Evolutionary conservation across 1,140 invertebrate species (phyloP).

Genomic region (Phortica variegata): DNA sequence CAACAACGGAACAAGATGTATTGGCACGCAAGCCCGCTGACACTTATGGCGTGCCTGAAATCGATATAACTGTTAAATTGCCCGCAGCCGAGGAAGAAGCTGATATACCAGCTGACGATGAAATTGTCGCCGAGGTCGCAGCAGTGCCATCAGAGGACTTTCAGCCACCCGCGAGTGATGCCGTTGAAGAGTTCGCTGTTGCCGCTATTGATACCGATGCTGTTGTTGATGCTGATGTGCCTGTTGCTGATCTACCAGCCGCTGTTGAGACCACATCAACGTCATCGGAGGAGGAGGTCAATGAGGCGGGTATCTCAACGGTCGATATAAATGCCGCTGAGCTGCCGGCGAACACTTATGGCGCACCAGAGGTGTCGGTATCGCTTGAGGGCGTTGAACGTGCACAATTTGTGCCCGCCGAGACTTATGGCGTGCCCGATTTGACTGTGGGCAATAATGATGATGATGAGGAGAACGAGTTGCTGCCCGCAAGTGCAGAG

Average conservation of each 20-base stretch:
- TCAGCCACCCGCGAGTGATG: conserved; percentile 45
- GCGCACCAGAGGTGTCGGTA: conserved; percentile 35
- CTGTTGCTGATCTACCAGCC: conserved; percentile 54
- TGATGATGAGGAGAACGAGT: conserved; percentile 32
- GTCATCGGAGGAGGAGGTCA: conserved; percentile 13
- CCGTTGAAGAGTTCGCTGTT: conserved; percentile 38
- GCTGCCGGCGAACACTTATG: conserved; percentile 28
- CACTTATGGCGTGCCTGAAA: conserved; percentile 30
- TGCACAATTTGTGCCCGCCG: conserved; percentile 21
- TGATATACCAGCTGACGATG: conserved; percentile 12
- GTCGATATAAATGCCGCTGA: conserved; percentile 34
- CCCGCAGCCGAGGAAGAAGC: conserved; percentile 2
- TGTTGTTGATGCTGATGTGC: conserved; percentile 35
- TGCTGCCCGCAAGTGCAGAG: too few species aligned
- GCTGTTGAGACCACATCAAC: conserved; percentile 20
- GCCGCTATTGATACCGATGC: conserved; percentile 26
- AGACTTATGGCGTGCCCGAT: conserved; percentile 32
- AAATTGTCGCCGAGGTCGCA: conserved; percentile 37
- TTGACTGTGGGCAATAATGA: conserved; percentile 3
- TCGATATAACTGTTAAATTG: neutral
- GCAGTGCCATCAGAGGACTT: conserved; percentile 37
- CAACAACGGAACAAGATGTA: conserved; percentile 21
- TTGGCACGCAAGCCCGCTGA: conserved; percentile 34
- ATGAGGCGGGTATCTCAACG: conserved; percentile 19
- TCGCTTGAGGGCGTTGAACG: too few species aligned